Percentiles rank a stretch among this genome's conserved stretches.
These are phyloP conservation scores for Labrus mixtus DNA, from an alignment of 2,113 vertebrate species.

Conservation along the genomic window DNA sequence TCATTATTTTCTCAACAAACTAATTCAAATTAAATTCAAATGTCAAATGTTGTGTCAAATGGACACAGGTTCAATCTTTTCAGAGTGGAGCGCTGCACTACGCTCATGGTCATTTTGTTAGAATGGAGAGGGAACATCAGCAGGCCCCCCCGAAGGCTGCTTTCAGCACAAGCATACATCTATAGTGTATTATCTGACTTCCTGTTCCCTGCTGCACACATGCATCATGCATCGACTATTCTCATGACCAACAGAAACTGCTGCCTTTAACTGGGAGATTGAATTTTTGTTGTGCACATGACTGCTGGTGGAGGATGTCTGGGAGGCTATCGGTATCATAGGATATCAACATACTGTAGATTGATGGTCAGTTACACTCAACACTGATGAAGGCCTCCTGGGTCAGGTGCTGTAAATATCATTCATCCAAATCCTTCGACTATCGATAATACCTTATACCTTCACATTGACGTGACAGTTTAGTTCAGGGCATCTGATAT, in stretches of 20 bases:
- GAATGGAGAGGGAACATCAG: not conserved
- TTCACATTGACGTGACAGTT: not conserved
- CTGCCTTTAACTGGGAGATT: slow-evolving; percentile 10
- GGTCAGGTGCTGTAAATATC: not conserved
- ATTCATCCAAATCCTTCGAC: slow-evolving; percentile 4
- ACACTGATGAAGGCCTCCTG: not conserved
- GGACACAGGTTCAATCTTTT: not conserved
- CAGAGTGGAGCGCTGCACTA: not conserved
- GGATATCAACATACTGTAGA: slow-evolving; percentile 32
- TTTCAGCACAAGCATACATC: slow-evolving; percentile 19
- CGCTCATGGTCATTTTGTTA: not conserved
- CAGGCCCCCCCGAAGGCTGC: not conserved
- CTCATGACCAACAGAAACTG: not conserved
- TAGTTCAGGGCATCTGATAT: not conserved
- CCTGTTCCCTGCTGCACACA: slow-evolving; percentile 11
- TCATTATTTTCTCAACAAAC: no score
- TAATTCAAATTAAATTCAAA: no score
- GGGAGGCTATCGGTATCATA: slow-evolving; percentile 26
- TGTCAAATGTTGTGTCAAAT: not conserved
- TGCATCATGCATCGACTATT: slow-evolving; percentile 21
- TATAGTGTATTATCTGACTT: slow-evolving; percentile 21
- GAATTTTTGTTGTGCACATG: slow-evolving; percentile 18
- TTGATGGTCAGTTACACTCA: slow-evolving; percentile 4
- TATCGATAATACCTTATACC: not conserved
- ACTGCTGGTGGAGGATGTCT: slow-evolving; percentile 13